These are phyloP conservation scores for Caenorhabditis plicata DNA, from an alignment of 2,888 invertebrate species.

Conservation along the genomic window DNA sequence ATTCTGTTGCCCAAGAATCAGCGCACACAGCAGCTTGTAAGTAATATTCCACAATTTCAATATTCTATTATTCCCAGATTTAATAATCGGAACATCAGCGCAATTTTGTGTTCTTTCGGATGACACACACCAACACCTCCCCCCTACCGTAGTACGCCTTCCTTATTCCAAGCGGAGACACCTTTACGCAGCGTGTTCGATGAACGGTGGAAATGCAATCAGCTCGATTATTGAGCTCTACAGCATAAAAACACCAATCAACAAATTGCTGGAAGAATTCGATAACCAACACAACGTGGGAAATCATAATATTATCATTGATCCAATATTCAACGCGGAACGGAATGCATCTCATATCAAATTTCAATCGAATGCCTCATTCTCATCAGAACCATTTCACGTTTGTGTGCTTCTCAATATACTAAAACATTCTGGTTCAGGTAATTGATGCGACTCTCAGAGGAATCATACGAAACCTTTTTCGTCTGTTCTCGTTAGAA, in stretches of 20 bases:
- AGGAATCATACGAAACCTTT: slow-evolving; percentile 29
- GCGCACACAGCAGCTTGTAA: slow-evolving; percentile 21
- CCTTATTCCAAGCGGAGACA: slow-evolving; percentile 14
- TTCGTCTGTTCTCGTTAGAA: slow-evolving; percentile 15
- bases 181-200: slow-evolving; percentile 30
- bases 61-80: slow-evolving; percentile 13
- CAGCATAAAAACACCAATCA: background rate
- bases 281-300: background rate
- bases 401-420: too few relatives aligned
- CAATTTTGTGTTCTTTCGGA: slow-evolving; percentile 18
- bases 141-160: slow-evolving; percentile 23
- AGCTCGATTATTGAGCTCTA: slow-evolving; percentile 16
- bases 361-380: background rate
- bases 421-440: too few relatives aligned
- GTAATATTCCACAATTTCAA: slow-evolving; percentile 6
- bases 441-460: slow-evolving; percentile 22
- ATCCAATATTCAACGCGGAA: slow-evolving; percentile 24
- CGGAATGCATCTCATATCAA: background rate
- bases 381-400: background rate
- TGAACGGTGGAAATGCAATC: slow-evolving; percentile 44
- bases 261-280: slow-evolving; percentile 4
- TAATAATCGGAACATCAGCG: slow-evolving; percentile 39
- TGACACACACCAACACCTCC: background rate
- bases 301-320: slow-evolving; percentile 3
- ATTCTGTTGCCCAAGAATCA: slow-evolving; percentile 10